Evolutionary conservation across 35 echinoderm and acorn worm genomes (phyloP), one percentile per base, ranked within the genome.

Genomic region (Amphiura filiformis): DNA sequence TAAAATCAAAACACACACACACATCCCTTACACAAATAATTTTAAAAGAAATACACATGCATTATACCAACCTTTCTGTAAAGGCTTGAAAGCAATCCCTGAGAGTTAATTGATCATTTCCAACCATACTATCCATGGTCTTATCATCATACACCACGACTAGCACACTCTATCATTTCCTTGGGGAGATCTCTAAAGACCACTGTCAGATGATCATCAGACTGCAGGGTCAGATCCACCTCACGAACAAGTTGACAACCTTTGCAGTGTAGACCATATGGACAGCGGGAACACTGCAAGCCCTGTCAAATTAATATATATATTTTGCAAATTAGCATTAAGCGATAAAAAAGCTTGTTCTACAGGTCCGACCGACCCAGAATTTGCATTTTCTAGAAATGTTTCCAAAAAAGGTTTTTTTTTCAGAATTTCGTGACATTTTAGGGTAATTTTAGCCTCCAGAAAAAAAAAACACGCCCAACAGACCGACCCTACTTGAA

Each of bases 81-180:
- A 99, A 99, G 47, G 96, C 96, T 41, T 91, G 80, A 65, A 99
- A 99, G 81, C 96, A 99, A 36, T 99, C 90, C 76, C 91, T 88
- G 34, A 99, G 75, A 23, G 93, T 99, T 38, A 99, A 84, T 61
- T 87, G 89, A 39, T 92, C 90, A 64, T 88, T 87, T 32, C 90
- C 80, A 34, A 39, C 40, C 11, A 93, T 61, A 65, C 91, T 89
- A 22, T 78, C 77, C 76, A 98, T 35, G 13, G 87, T 90, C 70
- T 92, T 83, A 78, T 99, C 83, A 78, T 99, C 96, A 75, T 75
- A 85, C n/a, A 87, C 85, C 33, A n/a, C 85, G 36, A 35, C 84
- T 90, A 82, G 96, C 84, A 42, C 87, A 91, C 22, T 99, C 96
- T 77, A 99, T 78, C 37, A 88, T 78, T 42, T 92, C 82, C 22